Base-by-base conservation (phyloP, 1,140 invertebrate genomes). In the Drosophila quadrilineata region DNA sequence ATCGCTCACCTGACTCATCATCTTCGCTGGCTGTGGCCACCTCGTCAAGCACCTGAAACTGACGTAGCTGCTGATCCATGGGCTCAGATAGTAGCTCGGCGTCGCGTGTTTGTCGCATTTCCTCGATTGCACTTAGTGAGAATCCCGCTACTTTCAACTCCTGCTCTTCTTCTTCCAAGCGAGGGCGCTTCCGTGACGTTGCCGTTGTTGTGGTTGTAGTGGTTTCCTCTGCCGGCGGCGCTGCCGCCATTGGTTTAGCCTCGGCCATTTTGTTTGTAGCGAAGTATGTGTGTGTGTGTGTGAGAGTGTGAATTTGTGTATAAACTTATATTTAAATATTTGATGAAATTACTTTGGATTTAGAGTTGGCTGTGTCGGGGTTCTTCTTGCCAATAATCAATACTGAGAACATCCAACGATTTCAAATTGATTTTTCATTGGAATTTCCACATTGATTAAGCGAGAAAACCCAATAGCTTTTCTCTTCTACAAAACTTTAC, bases 1-100 rank as follows among this genome's bases (percentile, higher is more conserved):
- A 90, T 56, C 91, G 91, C 75, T 92, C 92, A 70, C 92, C 92
- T 67, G 91, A 91, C 19, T 85, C 90, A 50, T 72, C 72, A 3
- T 82, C 90, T 12, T 92, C 91, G 22, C 90, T 90, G 67, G 90
- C 91, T 3, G 90, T 90, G 29, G 90, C 90, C 8, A 95, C 91
- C 89, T 96, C 95, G 88, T 96, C 95, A 16, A 96, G 88, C 17
- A 96, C 93, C 75, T 95, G 94, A 88, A 96, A 96, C 63, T 95
- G 92, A 36, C 92, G 89, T 33, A 92, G 63, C 52, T 88, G 84
- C 43, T 89, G 72, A 50, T 88, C 84, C 22, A 87, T 68, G 0
- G 71, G 60, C 29, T 77, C 75, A 6, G 58, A 71, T 5, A 72
- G 67, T 1, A 74, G 46, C 29, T 82, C 85, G 3, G 72, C 82